These are phyloP conservation scores for Chymomyza costata DNA, from an alignment of 1,140 invertebrate species.

Conservation along the genomic window DNA sequence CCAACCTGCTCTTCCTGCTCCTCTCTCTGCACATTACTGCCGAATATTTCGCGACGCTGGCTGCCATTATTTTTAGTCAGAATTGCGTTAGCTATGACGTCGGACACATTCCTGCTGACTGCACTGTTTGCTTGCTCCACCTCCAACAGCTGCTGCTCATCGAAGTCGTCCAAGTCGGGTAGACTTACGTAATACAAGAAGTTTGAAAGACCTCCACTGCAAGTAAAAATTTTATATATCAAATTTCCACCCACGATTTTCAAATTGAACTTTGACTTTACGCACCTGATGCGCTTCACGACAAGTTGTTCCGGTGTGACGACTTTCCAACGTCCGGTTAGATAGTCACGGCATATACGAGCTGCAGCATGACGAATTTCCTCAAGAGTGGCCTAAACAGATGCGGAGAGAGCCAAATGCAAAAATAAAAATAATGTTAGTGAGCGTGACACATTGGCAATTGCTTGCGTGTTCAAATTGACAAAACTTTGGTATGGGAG, in stretches of 20 bases:
- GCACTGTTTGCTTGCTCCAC: no score
- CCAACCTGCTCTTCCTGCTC: background rate
- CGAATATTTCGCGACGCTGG: no score
- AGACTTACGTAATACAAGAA: constrained; percentile 88
- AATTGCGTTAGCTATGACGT: constrained; percentile 41
- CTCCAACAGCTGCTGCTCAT: constrained; percentile 34
- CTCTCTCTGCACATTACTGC: constrained; percentile 7
- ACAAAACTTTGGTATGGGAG: constrained; percentile 36
- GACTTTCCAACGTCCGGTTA: constrained; percentile 90
- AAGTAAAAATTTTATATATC: constrained; percentile 9
- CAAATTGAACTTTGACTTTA: background rate
- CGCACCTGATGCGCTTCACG: constrained; percentile 88
- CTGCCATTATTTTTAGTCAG: constrained; percentile 38
- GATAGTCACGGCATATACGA: constrained; percentile 89
- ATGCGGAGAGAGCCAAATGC: background rate
- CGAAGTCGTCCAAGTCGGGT: constrained; percentile 76
- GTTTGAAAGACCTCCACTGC: constrained; percentile 87
- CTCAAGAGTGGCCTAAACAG: constrained; percentile 69
- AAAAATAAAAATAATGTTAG: no score
- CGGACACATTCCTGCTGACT: constrained; percentile 35
- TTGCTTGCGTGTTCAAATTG: constrained; percentile 29
- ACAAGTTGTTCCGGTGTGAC: constrained; percentile 84
- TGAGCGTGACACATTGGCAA: background rate
- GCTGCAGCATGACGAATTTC: constrained; percentile 89
- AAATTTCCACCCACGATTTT: constrained; percentile 2